Conservation (phyloP, 2,888 invertebrate genomes). For the Myopa testacea region DNA sequence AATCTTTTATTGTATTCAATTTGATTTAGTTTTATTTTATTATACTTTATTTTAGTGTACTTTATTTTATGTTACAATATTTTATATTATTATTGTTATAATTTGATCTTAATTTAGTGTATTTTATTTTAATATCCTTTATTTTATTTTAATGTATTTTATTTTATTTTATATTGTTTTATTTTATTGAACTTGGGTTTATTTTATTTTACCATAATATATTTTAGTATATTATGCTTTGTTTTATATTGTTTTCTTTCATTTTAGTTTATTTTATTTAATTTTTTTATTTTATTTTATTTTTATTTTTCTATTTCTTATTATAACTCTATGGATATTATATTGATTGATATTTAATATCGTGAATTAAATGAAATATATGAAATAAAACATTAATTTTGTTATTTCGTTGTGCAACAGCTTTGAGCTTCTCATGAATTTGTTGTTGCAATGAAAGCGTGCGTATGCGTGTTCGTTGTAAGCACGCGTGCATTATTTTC, state of each 20-base stretch:
- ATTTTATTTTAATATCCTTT: background rate
- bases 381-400: too few relatives aligned
- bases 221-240: background rate
- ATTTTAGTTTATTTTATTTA: background rate
- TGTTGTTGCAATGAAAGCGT: conserved; percentile 15
- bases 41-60: too few relatives aligned
- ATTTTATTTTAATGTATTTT: too few relatives aligned
- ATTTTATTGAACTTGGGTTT: background rate
- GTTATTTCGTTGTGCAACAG: too few relatives aligned
- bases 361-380: too few relatives aligned
- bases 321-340: background rate
- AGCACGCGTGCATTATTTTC: conserved; percentile 4
- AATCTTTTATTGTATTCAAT: background rate
- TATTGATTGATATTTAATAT: background rate
- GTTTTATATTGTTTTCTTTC: background rate
- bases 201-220: background rate
- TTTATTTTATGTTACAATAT: background rate
- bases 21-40: background rate
- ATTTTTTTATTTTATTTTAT: background rate
- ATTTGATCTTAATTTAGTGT: background rate
- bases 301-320: too few relatives aligned
- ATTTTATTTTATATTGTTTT: background rate
- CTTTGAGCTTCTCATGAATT: background rate
- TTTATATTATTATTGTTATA: background rate
- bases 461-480: background rate